phyloP scores from a whole-genome alignment of 2,113 vertebrate species.

The Gopherus evgoodei region DNA sequence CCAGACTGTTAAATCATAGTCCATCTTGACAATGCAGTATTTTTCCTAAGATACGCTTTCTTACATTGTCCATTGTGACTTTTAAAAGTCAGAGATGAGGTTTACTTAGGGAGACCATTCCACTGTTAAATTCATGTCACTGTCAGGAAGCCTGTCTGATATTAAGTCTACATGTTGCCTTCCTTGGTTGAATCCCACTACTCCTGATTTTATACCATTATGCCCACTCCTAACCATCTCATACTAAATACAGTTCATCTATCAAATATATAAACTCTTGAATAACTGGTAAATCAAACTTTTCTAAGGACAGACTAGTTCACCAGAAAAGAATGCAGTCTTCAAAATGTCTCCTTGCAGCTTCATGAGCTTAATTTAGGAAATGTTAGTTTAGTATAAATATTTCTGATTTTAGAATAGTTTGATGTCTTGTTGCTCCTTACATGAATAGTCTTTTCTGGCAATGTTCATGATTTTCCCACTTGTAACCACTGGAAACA shows the following conservation, averaged over 20 bases:
- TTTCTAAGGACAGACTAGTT: not conserved
- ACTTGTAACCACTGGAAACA: not conserved
- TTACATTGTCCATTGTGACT: not conserved
- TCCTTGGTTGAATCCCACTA: not conserved
- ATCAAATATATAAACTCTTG: not conserved
- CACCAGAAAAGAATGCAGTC: not conserved
- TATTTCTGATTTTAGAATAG: not conserved
- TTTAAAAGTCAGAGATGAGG: too few species aligned
- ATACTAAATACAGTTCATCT: not conserved
- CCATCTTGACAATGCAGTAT: not conserved
- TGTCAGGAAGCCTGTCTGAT: not conserved
- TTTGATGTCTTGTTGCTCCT: not conserved
- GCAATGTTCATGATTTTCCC: not conserved
- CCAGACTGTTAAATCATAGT: not conserved
- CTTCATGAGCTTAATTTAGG: not conserved
- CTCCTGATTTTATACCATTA: not conserved
- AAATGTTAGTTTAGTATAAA: not conserved
- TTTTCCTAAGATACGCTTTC: not conserved
- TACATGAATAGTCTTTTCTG: not conserved
- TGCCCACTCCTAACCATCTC: not conserved
- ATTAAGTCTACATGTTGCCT: not conserved
- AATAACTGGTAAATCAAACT: not conserved
- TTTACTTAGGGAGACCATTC: not conserved
- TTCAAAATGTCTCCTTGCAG: not conserved
- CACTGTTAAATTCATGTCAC: not conserved